phyloP scores from a whole-genome alignment of 2,113 vertebrate species.

The Neotragus moschatus region DNA sequence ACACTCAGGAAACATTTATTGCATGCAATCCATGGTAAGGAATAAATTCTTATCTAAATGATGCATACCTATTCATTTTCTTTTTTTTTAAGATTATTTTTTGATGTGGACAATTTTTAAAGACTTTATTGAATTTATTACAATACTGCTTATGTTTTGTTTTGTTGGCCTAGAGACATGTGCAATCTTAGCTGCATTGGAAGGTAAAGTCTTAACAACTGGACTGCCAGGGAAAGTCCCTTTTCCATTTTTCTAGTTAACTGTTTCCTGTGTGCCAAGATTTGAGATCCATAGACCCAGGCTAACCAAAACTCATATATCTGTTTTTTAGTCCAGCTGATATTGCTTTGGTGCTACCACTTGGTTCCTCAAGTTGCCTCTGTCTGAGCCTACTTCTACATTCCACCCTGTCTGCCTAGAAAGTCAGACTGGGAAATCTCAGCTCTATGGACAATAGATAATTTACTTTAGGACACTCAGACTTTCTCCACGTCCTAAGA shows the following conservation, averaged over 20 bases:
- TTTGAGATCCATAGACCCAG: background rate
- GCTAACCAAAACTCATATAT: background rate
- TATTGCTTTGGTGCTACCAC: background rate
- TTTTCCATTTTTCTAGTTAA: background rate
- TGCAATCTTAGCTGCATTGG: background rate
- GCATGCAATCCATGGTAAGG: background rate
- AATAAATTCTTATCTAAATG: background rate
- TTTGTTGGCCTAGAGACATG: background rate
- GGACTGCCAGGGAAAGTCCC: background rate
- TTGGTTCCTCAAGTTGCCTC: background rate
- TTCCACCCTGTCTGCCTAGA: background rate
- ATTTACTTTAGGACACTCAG: background rate
- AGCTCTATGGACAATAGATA: background rate
- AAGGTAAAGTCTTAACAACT: background rate
- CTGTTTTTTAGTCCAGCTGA: background rate
- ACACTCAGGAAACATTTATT: background rate
- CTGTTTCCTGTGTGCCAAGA: background rate
- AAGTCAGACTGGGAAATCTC: background rate
- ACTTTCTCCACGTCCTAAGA: background rate
- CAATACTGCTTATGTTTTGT: background rate
- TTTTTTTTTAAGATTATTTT: background rate
- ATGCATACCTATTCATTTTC: background rate
- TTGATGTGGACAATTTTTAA: background rate
- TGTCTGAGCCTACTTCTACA: background rate
- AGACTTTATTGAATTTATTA: background rate